phyloP scores from a whole-genome alignment of 2,888 invertebrate species.

The Oconnorella tubifera region DNA sequence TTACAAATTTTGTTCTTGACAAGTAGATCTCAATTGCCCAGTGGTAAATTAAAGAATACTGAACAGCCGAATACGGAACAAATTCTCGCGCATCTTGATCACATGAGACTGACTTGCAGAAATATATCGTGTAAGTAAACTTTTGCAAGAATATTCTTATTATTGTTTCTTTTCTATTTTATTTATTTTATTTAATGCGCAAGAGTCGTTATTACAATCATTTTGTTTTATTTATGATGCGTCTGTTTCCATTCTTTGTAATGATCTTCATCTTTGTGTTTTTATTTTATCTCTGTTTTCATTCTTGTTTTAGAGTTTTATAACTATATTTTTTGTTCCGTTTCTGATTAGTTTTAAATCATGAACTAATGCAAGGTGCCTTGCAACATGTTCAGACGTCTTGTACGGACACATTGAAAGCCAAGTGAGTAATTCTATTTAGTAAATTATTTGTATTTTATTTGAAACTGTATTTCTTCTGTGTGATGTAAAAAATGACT shows the following conservation, averaged over 20 bases:
- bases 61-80: conserved; percentile 61
- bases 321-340: conserved; percentile 50
- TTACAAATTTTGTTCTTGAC: too few relatives aligned
- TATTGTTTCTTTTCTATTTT: neutral
- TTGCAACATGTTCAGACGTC: conserved; percentile 81
- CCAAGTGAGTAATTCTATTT: conserved; percentile 63
- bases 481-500: too few relatives aligned
- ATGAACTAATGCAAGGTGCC: conserved; percentile 86
- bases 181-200: too few relatives aligned
- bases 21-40: conserved; percentile 5
- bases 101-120: conserved; percentile 65
- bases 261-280: too few relatives aligned
- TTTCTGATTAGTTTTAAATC: conserved; percentile 70
- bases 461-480: too few relatives aligned
- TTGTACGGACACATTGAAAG: conserved; percentile 82
- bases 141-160: neutral
- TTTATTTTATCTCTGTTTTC: too few relatives aligned
- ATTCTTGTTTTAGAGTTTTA: too few relatives aligned
- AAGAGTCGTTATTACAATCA: too few relatives aligned
- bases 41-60: conserved; percentile 29
- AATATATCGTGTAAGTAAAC: conserved; percentile 54
- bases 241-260: too few relatives aligned
- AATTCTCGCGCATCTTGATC: conserved; percentile 86
- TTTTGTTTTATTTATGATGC: too few relatives aligned
- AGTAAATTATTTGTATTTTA: too few relatives aligned